Evolutionary conservation across 2,113 vertebrate species (phyloP), one percentile per base, ranked within the genome.

Genomic region (Beaufortia kweichowensis): DNA sequence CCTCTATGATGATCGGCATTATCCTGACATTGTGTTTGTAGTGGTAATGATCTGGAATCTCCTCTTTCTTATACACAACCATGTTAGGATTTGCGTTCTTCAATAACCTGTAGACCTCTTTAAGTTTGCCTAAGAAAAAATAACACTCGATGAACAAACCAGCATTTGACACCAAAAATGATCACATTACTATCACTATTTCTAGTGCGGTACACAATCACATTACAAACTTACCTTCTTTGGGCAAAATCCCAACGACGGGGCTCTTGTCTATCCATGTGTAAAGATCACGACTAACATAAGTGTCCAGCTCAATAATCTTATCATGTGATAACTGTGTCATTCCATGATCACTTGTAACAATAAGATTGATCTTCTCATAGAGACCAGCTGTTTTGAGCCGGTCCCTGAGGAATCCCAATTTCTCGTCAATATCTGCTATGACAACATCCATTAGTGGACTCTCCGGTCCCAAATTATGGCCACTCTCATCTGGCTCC

Each of bases 341-440:
- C 96, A 97, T 98, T 19, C 95, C 96, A 0, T 97, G 96, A 83
- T 98, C 95, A 9, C 95, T 98, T 19, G 95, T 98, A 81, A 98
- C 89, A 2, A 98, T 90, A 29, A 97, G 86, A 84, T 97, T 96
- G 41, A 95, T 41, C 3, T 64, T 81, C 39, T 90, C 86, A 83
- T 93, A 96, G 65, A 98, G 65, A 23, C 92, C 91, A 0, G 91
- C 93, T 2, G 84, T 88, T 85, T 92, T 93, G 26, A 97, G 90
- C 85, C 93, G 88, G 0, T 88, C 84, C n/a, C 93, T 85, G 39
- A 98, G 93, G 77, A 94, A 94, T 0, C 95, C 94, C 39, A 98
- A 87, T 75, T 96, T 96, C 55, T 82, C 85, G 33, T 98, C 96
- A 33, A 96, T 85, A 56, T 91, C 93, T 0, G 85, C 87, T 53